Base-by-base conservation (phyloP, 2,113 vertebrate genomes). In the Coracopsis vasa region DNA sequence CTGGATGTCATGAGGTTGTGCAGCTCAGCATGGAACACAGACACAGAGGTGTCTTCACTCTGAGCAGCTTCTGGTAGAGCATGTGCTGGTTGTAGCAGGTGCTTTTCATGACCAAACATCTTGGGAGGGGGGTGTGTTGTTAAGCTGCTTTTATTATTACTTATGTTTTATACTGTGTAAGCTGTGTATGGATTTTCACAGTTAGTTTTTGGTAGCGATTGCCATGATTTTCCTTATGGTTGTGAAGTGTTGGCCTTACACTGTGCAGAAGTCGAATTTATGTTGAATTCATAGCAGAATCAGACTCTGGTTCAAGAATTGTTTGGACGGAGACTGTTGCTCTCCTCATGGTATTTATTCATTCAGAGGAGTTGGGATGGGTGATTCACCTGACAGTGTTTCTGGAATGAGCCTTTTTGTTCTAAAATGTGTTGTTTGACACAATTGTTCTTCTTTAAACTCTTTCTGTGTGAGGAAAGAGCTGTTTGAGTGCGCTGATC, bases 31-130 rank as follows among this genome's bases (percentile, higher is more conserved):
- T 2, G 25, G 64, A 11, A 28, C 29, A 17, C 6, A 8, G 41
- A 10, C 47, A 7, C 14, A 1, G 13, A 16, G 17, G 17, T 3
- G 17, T 29, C 25, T 13, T 45, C 29, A 18, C 31, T 4, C 9
- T 4, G 2, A 54, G 21, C 27, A 6, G 24, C 33, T 80, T 23
- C 10, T 20, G 54, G 39, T 10, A 12, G 7, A 33, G 9, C 2
- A 7, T 0, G 0, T n/a, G 56, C 4, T 24, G 12, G 56, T 27
- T 45, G 16, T 15, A n/a, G 4, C 24, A 24, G 44, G 27, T 10
- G 1, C 35, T 24, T 56, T 39, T 35, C 27, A 29, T 1, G 1
- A 4, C 35, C 16, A 0, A 1, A 10, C 28, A 4, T 19, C n/a
- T n/a, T 31, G 28, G 20, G 0, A 60, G 25, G 8, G 5, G 33